Conservation (phyloP, 1,140 invertebrate genomes). For the Ceratosolen fusciceps region DNA sequence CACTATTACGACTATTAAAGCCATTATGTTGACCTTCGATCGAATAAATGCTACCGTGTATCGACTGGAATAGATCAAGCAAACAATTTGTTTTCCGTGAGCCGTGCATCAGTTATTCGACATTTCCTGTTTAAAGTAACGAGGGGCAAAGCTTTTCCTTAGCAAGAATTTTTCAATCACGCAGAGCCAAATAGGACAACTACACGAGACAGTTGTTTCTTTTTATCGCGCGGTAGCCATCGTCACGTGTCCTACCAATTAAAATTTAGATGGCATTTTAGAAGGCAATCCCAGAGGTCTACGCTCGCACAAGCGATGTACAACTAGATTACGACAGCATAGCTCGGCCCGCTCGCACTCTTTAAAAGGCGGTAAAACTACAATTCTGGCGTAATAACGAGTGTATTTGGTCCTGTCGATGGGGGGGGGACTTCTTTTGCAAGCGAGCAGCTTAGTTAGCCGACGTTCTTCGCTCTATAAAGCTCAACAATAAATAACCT, state of each 20-base stretch:
- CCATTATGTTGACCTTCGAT: too few relatives aligned
- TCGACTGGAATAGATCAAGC: too few relatives aligned
- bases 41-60: too few relatives aligned
- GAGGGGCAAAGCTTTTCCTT: neutral
- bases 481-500: conserved; percentile 7
- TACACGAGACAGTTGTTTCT: neutral
- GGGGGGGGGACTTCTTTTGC: neutral
- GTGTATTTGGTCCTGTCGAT: neutral
- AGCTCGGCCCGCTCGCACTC: neutral
- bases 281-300: neutral
- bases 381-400: conserved; percentile 7
- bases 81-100: neutral
- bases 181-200: neutral
- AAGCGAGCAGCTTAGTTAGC: neutral
- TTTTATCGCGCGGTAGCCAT: neutral
- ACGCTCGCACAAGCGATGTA: neutral
- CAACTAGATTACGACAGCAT: neutral
- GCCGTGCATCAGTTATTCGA: neutral
- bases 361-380: conserved; percentile 39
- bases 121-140: neutral
- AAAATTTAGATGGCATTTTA: neutral
- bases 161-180: neutral
- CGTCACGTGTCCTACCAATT: neutral
- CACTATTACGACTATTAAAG: too few relatives aligned
- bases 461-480: neutral